These are phyloP conservation scores for Gymnopithys bicolor DNA, from an alignment of 2,797 vertebrate genomes.

Conservation along the genomic window DNA sequence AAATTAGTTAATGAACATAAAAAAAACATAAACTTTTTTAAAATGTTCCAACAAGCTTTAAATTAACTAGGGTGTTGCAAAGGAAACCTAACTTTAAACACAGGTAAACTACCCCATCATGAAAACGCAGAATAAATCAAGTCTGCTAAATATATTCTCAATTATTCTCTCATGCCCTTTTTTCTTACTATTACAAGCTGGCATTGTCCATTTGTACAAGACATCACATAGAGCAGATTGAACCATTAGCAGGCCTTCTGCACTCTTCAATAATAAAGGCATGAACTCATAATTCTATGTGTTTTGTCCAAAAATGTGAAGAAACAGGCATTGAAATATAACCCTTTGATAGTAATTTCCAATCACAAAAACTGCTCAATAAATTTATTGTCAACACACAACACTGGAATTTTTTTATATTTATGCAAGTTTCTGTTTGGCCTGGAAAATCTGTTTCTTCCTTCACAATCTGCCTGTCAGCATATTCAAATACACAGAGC, in stretches of 20 bases:
- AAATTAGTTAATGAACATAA: neutral
- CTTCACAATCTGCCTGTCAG: slow-evolving; percentile 58
- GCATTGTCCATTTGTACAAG: neutral
- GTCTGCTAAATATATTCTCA: neutral
- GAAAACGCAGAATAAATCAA: neutral
- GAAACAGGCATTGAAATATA: neutral
- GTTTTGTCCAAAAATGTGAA: neutral
- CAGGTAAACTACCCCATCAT: neutral
- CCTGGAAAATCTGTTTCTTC: slow-evolving; percentile 11
- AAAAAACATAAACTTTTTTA: neutral
- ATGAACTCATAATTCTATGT: neutral
- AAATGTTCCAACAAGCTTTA: neutral
- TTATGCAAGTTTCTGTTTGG: neutral
- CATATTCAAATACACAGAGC: slow-evolving; percentile 60
- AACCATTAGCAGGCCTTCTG: neutral
- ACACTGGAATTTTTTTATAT: slow-evolving; percentile 1
- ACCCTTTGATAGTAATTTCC: neutral
- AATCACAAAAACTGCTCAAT: neutral
- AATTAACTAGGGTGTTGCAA: neutral
- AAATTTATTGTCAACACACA: slow-evolving; percentile 5
- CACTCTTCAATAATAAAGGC: neutral
- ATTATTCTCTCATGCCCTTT: neutral
- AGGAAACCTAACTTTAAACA: neutral
- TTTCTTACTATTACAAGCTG: neutral
- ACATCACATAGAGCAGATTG: neutral